Base-by-base conservation (phyloP, 2,888 invertebrate genomes). In the Coelopa pilipes region DNA sequence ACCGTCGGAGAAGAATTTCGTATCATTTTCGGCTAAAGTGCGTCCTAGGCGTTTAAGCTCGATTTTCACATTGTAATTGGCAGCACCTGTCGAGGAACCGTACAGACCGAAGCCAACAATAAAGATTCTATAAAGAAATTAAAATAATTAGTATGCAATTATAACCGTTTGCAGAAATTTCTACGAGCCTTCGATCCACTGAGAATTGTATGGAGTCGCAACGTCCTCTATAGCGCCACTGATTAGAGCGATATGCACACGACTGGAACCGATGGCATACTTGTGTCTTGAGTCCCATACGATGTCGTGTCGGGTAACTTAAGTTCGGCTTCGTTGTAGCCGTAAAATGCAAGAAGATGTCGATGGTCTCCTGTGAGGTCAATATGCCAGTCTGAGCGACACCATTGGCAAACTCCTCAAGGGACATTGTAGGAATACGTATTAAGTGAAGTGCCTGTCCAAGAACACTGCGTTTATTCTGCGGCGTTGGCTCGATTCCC, bases 141-240 rank as follows among this genome's bases (percentile, higher is more conserved):
- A 34, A 34, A 34, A 4, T 2, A 4, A 2, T 34, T 0, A 17
- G 19, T 66, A 50, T 15, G 13, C 47, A 66, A 34, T 7, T 15
- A n/a, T n/a, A 60, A 24, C 17, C 49, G 24, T 15, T 19, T 19
- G 11, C 34, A 59, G 60, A 70, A 4, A 17, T 11, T 5, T 57
- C 1, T 1, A 74, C 78, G 66, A 50, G 83, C 84, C 84, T 91
- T 77, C 96, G 93, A 87, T 98, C 98, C 1, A 97, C 97, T 79
- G 95, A 96, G 88, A 98, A 98, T 85, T 98, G 97, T 86, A 98
- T 98, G 74, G 96, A 96, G 87, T 98, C 98, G 86, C 97, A 97
- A 71, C 98, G 92, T 0, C 98, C 98, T 80, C 98, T 91, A 87
- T 98, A 98, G 72, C 98, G 92, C 98, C 98, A 98, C 86, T 98